Conservation (phyloP, 2,113 vertebrate species). For the Cygnus atratus region DNA sequence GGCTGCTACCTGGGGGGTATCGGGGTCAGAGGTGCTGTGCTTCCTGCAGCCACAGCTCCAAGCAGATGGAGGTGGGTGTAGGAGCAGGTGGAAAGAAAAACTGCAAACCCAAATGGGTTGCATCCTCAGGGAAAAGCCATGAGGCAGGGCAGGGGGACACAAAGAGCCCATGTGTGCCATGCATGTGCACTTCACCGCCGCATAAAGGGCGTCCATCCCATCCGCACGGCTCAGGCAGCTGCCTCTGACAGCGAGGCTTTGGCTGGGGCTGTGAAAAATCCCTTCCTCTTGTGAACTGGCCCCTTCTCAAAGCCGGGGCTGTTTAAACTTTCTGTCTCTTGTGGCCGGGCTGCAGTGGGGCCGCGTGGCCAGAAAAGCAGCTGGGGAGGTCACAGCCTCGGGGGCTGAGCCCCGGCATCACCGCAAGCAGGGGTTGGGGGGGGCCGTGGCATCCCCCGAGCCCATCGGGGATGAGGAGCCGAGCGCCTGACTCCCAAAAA, state of each 20-base stretch:
- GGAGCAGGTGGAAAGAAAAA: not conserved
- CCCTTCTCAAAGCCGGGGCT: slow-evolving; percentile 60
- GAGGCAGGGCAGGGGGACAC: not conserved
- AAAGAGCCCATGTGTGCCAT: not conserved
- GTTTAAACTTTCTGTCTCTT: slow-evolving; percentile 49
- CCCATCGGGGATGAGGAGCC: slow-evolving; percentile 52
- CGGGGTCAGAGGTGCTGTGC: fast-evolving
- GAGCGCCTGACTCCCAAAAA: slow-evolving; percentile 66
- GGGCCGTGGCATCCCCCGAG: not conserved
- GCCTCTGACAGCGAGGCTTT: slow-evolving; percentile 52
- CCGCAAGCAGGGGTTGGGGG: not conserved
- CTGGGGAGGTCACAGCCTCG: not conserved
- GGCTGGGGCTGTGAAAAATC: slow-evolving; percentile 73
- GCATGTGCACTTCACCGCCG: not conserved
- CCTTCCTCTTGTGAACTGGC: slow-evolving; percentile 60
- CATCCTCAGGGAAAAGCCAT: not conserved
- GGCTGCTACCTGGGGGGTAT: not conserved
- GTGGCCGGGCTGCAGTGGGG: not conserved
- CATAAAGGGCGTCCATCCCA: not conserved
- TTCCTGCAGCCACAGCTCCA: not conserved
- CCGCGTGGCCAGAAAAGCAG: not conserved
- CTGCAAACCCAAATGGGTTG: not conserved
- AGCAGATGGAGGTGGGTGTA: not conserved
- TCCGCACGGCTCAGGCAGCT: not conserved
- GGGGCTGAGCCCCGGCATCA: not conserved